A percentile compares a stretch with the other conserved stretches of the same genome.
phyloP scores from a whole-genome alignment of 2,888 invertebrate species.

The Cosmia pyralina region DNA sequence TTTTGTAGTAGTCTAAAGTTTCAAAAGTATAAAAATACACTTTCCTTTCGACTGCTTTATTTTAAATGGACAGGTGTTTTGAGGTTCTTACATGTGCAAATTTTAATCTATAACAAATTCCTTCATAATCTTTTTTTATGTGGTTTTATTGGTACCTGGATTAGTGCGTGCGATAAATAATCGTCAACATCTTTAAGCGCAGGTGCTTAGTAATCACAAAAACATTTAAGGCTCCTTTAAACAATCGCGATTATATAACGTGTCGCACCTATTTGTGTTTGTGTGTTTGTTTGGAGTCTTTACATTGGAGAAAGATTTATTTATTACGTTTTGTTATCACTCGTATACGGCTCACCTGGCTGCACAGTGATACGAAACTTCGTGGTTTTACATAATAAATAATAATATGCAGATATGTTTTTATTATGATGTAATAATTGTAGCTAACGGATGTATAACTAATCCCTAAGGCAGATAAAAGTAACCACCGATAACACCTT shows the following conservation, averaged over 20 bases:
- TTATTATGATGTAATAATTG: slow-evolving; percentile 7
- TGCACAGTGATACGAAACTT: slow-evolving; percentile 25
- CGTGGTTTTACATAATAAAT: slow-evolving; percentile 23
- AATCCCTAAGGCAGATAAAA: slow-evolving; percentile 13
- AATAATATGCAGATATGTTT: slow-evolving; percentile 11
- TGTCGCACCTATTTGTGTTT: no score
- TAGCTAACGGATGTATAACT: neutral
- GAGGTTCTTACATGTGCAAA: neutral
- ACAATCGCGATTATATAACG: no score
- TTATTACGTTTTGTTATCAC: slow-evolving; percentile 10
- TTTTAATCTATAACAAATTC: slow-evolving; percentile 7
- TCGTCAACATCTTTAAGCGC: slow-evolving; percentile 3
- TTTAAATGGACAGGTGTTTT: no score
- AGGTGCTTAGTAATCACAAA: slow-evolving; percentile 26
- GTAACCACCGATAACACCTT: neutral
- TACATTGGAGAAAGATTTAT: slow-evolving; percentile 18
- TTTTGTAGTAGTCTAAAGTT: neutral
- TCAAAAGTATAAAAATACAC: no score
- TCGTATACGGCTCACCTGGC: neutral
- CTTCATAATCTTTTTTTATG: slow-evolving; percentile 11
- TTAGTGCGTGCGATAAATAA: slow-evolving; percentile 35
- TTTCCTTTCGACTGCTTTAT: neutral
- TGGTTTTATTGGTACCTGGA: slow-evolving; percentile 29
- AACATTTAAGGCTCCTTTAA: neutral
- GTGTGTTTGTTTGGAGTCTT: no score